Base-by-base conservation (phyloP, 2,797 vertebrate genomes). In the Melanotaenia nigrans region DNA sequence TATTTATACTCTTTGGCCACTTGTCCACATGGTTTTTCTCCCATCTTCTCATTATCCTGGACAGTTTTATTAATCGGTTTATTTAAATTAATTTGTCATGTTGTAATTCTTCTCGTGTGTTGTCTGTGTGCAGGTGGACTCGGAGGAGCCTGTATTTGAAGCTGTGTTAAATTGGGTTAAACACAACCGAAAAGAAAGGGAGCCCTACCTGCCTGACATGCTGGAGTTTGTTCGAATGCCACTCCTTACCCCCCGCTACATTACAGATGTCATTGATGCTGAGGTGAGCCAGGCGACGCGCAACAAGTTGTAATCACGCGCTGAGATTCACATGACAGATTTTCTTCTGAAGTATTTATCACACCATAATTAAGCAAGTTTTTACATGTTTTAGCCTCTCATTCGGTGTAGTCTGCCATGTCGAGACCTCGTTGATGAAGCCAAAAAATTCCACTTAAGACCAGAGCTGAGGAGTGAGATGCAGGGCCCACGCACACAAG, bases 91-190 rank as follows among this genome's bases (percentile, higher is more conserved):
- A 28, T 60, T 24, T 28, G 1, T 22, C 1, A 13, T 28, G 33
- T 56, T 65, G 14, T 32, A 25, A 6, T 47, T 56, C 35, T 30
- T 71, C 22, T 61, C 0, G 5, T 18, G 4, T 73, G 65, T 32
- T 57, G 42, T 81, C 0, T 81, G 3, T 22, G 0, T 83, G 35
- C 45, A 99, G 98, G 97, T 99, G 87, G 97, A 99, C 85, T 99
- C 98, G 0, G 97, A 99, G 78, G 98, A 99, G 87, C 98, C 98
- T 0, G 98, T 99, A 11, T 99, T 99, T 38, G 98, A 99, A 81
- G 97, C 98, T 0, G 97, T 99, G 35, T 90, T 99, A 58, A 99
- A 97, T 83, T 99, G 98, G 98, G 97, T 99, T 85, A 99, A 99
- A 81, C 97, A 99, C 91, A 96, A 96, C 0, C 94, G 96, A 61